These are phyloP conservation scores for Camponotus pennsylvanicus DNA, from an alignment of 1,140 invertebrate species.

Conservation along the genomic window DNA sequence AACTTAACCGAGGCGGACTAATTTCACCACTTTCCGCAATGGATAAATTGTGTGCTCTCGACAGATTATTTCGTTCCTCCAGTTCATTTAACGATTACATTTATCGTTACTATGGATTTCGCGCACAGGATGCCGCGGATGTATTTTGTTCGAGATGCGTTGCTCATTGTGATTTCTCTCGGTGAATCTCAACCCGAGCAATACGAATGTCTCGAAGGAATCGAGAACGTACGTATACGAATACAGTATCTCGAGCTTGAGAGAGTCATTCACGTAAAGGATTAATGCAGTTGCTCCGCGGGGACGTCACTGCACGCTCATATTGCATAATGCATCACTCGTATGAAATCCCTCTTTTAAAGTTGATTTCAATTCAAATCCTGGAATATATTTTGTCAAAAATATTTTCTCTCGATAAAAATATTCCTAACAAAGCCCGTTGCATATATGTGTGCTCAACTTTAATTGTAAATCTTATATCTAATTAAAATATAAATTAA, in stretches of 20 bases:
- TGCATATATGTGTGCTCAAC: too few species aligned
- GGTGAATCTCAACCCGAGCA: slow-evolving; percentile 45
- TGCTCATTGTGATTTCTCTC: slow-evolving; percentile 36
- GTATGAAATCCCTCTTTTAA: slow-evolving; percentile 33
- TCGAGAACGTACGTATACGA: slow-evolving; percentile 38
- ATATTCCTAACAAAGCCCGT: neutral
- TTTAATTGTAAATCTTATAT: slow-evolving; percentile 1
- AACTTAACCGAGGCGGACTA: slow-evolving; percentile 13
- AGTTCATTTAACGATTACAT: slow-evolving; percentile 38
- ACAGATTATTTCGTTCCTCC: slow-evolving; percentile 38
- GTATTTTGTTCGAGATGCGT: slow-evolving; percentile 40
- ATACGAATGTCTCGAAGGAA: slow-evolving; percentile 59
- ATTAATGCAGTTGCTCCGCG: slow-evolving; percentile 56
- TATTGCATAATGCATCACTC: slow-evolving; percentile 30
- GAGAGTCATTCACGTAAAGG: slow-evolving; percentile 59
- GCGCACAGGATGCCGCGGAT: neutral
- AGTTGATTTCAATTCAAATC: slow-evolving; percentile 41
- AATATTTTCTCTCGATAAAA: neutral
- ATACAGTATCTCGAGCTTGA: slow-evolving; percentile 40
- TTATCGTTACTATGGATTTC: neutral
- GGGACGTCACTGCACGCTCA: slow-evolving; percentile 18
- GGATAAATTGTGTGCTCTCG: slow-evolving; percentile 15
- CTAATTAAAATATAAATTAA: neutral
- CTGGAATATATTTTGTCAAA: neutral
- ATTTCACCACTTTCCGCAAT: slow-evolving; percentile 2